A percentile compares a stretch with the other conserved stretches of the same genome.
Evolutionary conservation across 2,113 vertebrate genomes (phyloP).

Genomic region (Eclectus roratus): DNA sequence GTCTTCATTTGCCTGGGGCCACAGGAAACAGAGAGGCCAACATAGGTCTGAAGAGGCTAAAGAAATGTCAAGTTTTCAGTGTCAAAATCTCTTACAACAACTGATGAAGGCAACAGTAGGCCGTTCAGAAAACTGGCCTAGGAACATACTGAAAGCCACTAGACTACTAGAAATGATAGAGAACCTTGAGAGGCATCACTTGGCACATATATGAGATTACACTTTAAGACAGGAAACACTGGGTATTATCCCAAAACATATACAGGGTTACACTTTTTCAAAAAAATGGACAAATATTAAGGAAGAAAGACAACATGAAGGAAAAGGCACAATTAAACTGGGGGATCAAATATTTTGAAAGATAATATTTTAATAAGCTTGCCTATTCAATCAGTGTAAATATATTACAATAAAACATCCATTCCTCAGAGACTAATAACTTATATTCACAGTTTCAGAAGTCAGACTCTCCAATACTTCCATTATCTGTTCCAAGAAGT

Average conservation of each 20-base stretch:
- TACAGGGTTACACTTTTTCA: not conserved
- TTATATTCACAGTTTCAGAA: not conserved
- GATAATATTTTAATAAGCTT: not conserved
- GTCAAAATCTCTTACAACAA: not conserved
- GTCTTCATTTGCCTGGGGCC: not conserved
- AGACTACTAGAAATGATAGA: not conserved
- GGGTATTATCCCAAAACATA: not conserved
- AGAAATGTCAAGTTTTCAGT: not conserved
- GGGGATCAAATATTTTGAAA: not conserved
- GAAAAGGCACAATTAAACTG: not conserved
- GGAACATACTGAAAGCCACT: not conserved
- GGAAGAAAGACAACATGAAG: not conserved
- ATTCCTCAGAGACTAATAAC: not conserved
- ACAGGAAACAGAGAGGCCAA: not conserved
- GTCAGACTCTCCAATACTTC: not conserved
- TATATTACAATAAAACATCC: not conserved
- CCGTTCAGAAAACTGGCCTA: not conserved
- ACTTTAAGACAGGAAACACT: not conserved
- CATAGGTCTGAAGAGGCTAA: not conserved
- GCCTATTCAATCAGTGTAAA: not conserved
- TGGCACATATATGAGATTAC: not conserved
- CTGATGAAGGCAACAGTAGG: not conserved
- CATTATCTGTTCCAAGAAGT: not conserved
- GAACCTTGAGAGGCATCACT: not conserved
- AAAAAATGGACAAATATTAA: not conserved